Evolutionary conservation across 1,140 invertebrate genomes (phyloP).

Genomic region (Megathymus violae): DNA sequence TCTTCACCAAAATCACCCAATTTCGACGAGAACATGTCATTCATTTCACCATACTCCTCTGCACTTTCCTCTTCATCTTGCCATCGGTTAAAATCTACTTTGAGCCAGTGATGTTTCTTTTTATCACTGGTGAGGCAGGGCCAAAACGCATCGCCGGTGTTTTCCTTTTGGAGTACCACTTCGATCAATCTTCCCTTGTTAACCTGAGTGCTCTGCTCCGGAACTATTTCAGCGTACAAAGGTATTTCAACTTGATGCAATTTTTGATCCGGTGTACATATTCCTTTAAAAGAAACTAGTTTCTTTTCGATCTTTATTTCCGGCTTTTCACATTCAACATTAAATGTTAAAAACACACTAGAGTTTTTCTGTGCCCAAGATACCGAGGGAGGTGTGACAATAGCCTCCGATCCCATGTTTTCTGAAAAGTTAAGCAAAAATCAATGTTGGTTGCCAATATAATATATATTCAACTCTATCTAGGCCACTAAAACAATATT

Average conservation of each 20-base stretch:
- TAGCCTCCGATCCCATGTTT: slow-evolving; percentile 76
- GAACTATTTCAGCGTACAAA: slow-evolving; percentile 91
- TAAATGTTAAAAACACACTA: slow-evolving; percentile 93
- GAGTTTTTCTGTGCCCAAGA: slow-evolving; percentile 95
- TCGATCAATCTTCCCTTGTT: slow-evolving; percentile 91
- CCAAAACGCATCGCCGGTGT: slow-evolving; percentile 93
- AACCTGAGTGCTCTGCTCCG: slow-evolving; percentile 88
- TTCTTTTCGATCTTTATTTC: slow-evolving; percentile 90
- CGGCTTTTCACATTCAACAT: slow-evolving; percentile 94
- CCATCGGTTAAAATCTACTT: slow-evolving; percentile 98
- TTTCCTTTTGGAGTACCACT: slow-evolving; percentile 88
- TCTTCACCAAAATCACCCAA: slow-evolving; percentile 58
- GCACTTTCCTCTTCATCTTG: slow-evolving; percentile 91
- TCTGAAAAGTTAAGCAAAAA: slow-evolving; percentile 41
- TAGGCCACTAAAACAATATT: too few relatives aligned
- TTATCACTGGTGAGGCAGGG: slow-evolving; percentile 93
- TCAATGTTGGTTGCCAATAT: background rate
- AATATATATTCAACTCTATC: background rate
- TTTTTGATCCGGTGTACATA: slow-evolving; percentile 93
- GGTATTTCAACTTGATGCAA: slow-evolving; percentile 93
- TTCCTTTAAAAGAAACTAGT: slow-evolving; percentile 92
- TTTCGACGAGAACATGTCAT: slow-evolving; percentile 65
- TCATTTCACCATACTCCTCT: slow-evolving; percentile 61
- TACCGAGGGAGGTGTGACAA: slow-evolving; percentile 89
- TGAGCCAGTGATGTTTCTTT: slow-evolving; percentile 97